phyloP scores from a whole-genome alignment of 2,888 invertebrate species.

The Atherix ibis region DNA sequence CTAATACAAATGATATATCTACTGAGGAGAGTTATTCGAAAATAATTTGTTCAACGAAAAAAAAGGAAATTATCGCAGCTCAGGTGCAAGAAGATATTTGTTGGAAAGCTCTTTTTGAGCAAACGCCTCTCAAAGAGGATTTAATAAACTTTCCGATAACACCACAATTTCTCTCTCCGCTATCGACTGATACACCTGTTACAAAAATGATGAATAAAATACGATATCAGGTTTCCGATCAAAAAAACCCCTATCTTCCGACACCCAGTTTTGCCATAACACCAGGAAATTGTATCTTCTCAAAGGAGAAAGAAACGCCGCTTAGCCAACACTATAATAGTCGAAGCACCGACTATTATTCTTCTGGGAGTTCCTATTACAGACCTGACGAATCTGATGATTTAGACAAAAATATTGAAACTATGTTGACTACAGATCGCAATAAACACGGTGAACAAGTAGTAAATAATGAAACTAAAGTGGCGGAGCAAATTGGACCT shows the following conservation, averaged over 20 bases:
- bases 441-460: no score
- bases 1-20: neutral
- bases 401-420: constrained; percentile 21
- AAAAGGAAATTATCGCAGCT: constrained; percentile 5
- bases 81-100: constrained; percentile 14
- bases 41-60: neutral
- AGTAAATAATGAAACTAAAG: no score
- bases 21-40: neutral
- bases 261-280: constrained; percentile 41
- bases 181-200: constrained; percentile 18
- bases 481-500: no score
- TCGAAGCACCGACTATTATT: constrained; percentile 41
- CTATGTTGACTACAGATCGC: constrained; percentile 13
- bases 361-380: constrained; percentile 45
- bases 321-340: constrained; percentile 29
- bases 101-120: constrained; percentile 31
- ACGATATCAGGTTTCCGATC: constrained; percentile 24
- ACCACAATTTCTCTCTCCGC: constrained; percentile 37
- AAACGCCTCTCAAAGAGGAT: constrained; percentile 42
- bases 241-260: constrained; percentile 40
- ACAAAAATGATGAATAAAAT: constrained; percentile 15
- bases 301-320: constrained; percentile 21
- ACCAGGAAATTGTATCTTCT: constrained; percentile 19
- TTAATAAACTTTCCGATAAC: constrained; percentile 38
- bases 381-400: constrained; percentile 45